phyloP scores from a whole-genome alignment of 2,797 vertebrate species.

The Leuciscus waleckii region DNA sequence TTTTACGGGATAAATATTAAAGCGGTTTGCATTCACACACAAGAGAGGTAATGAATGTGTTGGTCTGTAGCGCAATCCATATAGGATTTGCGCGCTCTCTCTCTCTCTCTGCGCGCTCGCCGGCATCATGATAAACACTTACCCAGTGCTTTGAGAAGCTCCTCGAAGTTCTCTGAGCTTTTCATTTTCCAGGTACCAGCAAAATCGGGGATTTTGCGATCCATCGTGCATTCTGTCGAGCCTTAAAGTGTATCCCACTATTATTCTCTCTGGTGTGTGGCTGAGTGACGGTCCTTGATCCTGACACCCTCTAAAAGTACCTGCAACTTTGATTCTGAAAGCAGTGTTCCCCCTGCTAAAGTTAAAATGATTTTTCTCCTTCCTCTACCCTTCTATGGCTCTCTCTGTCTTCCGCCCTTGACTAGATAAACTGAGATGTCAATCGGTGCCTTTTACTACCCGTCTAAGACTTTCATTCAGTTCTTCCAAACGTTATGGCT shows the following conservation, averaged over 20 bases:
- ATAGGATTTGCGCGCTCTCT: not conserved
- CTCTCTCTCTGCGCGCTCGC: not conserved
- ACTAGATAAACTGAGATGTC: not conserved
- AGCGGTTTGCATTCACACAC: not conserved
- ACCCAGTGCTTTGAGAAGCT: constrained; percentile 90
- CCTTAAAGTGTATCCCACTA: constrained; percentile 24
- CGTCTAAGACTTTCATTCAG: not conserved
- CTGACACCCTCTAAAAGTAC: constrained; percentile 10
- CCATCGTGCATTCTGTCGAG: constrained; percentile 67
- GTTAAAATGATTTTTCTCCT: not conserved
- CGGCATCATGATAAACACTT: constrained; percentile 64
- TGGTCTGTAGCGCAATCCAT: not conserved
- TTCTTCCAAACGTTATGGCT: constrained; percentile 5
- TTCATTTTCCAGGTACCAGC: constrained; percentile 93
- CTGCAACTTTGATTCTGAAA: constrained; percentile 19
- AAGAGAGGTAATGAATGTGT: not conserved
- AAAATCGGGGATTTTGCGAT: constrained; percentile 86
- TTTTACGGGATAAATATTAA: not conserved
- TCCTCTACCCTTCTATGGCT: not conserved
- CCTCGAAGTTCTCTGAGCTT: constrained; percentile 93
- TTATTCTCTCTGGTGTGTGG: constrained; percentile 2
- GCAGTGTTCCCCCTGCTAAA: not conserved
- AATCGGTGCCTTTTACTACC: not conserved
- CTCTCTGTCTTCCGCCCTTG: not conserved
- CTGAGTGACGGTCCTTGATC: not conserved